These are phyloP conservation scores for Amazonetta brasiliensis DNA, from an alignment of 2,797 vertebrate species.

Conservation along the genomic window DNA sequence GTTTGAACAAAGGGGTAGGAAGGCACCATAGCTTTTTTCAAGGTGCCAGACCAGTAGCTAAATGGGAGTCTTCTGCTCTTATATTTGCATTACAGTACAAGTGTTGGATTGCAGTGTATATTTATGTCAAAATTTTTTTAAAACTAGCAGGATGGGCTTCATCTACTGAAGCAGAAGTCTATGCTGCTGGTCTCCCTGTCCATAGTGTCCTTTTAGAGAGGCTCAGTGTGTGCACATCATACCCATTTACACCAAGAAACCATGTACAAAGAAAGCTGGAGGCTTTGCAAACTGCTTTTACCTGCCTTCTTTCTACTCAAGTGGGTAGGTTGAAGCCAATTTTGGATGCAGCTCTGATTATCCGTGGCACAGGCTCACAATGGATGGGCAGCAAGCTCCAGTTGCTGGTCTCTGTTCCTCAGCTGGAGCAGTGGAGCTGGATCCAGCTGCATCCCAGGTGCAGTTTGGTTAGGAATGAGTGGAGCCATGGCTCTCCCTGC, in stretches of 20 bases:
- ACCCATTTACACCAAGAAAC: neutral
- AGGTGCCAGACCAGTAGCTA: neutral
- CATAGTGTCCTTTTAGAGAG: neutral
- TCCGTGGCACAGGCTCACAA: accelerated
- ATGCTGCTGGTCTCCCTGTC: neutral
- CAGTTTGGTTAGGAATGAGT: neutral
- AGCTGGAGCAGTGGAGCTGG: neutral
- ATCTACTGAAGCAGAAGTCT: neutral
- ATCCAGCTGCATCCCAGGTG: neutral
- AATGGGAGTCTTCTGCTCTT: neutral
- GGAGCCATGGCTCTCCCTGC: neutral
- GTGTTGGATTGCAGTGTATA: neutral
- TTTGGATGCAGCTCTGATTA: neutral
- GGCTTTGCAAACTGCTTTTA: neutral
- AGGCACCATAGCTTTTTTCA: neutral
- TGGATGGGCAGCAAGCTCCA: neutral
- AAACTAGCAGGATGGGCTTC: neutral
- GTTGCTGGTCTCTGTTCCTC: neutral
- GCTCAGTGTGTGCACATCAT: neutral
- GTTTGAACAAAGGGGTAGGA: neutral
- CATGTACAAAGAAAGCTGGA: neutral
- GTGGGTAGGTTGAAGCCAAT: neutral
- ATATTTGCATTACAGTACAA: neutral
- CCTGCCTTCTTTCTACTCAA: neutral
- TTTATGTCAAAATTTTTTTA: neutral